A percentile compares a stretch with the other conserved stretches of the same genome.
These are phyloP conservation scores for Caenorhabditis parvicauda DNA, from an alignment of 2,888 invertebrate genomes.

Conservation along the genomic window DNA sequence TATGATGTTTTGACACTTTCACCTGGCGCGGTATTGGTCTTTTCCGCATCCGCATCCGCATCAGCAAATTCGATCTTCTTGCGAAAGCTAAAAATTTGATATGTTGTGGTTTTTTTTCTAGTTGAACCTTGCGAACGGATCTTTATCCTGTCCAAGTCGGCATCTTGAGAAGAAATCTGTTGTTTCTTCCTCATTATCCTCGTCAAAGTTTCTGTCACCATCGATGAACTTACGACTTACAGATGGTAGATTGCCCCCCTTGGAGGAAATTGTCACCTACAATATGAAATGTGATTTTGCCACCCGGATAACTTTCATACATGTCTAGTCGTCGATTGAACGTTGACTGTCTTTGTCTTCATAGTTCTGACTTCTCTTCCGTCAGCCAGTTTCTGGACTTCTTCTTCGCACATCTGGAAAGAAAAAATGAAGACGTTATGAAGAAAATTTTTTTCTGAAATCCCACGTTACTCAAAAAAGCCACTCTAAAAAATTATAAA, in stretches of 20 bases:
- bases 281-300: not conserved
- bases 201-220: slow-evolving; percentile 39
- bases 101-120: slow-evolving; percentile 3
- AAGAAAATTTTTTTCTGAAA: too few species aligned
- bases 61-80: not conserved
- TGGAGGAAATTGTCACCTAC: slow-evolving; percentile 47
- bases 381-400: slow-evolving; percentile 51
- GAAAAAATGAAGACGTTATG: not conserved
- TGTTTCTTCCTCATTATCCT: slow-evolving; percentile 47
- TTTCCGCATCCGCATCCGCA: slow-evolving; percentile 7
- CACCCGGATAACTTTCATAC: slow-evolving; percentile 13
- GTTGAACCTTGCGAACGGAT: slow-evolving; percentile 24
- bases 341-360: slow-evolving; percentile 54
- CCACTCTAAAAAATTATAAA: not conserved
- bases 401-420: slow-evolving; percentile 50
- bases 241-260: slow-evolving; percentile 46
- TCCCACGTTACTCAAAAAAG: too few species aligned
- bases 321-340: slow-evolving; percentile 49
- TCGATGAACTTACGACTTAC: slow-evolving; percentile 42
- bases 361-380: slow-evolving; percentile 51
- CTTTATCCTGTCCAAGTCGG: slow-evolving; percentile 9
- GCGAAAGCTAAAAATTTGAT: not conserved
- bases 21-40: slow-evolving; percentile 5
- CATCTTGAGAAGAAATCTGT: slow-evolving; percentile 34
- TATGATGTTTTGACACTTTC: slow-evolving; percentile 4